phyloP scores from a whole-genome alignment of 2,797 vertebrate genomes.

The Sardinella longiceps region DNA sequence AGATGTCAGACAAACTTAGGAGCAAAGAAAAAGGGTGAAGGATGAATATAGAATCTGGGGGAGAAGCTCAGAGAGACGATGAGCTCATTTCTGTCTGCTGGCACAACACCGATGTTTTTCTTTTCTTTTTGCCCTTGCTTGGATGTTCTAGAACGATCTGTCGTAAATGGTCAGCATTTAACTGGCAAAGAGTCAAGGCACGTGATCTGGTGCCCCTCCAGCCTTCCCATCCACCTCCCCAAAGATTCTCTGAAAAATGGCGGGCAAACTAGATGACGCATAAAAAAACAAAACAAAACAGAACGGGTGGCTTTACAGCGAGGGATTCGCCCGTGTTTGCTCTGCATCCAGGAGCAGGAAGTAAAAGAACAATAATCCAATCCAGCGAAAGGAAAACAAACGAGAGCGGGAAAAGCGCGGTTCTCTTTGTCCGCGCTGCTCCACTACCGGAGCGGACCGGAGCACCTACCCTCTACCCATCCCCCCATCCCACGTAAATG shows the following conservation, averaged over 20 bases:
- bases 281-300: no score
- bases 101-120: not conserved
- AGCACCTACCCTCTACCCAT: slow-evolving; percentile 23
- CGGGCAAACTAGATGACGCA: slow-evolving; percentile 41
- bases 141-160: slow-evolving; percentile 10
- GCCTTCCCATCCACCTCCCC: not conserved
- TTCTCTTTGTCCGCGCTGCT: slow-evolving; percentile 40
- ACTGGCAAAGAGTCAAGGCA: not conserved
- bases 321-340: slow-evolving; percentile 42
- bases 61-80: not conserved
- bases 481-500: slow-evolving; percentile 13
- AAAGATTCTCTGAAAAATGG: slow-evolving; percentile 22
- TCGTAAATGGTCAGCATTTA: not conserved
- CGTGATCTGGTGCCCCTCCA: not conserved
- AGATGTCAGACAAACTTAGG: slow-evolving; percentile 1
- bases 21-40: not conserved
- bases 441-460: not conserved
- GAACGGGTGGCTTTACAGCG: not conserved
- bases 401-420: slow-evolving; percentile 36
- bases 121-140: not conserved
- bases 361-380: slow-evolving; percentile 50
- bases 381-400: slow-evolving; percentile 50
- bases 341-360: slow-evolving; percentile 51
- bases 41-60: not conserved
- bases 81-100: slow-evolving; percentile 18